Evolutionary conservation across 2,113 vertebrate genomes (phyloP).

Genomic region (Ranitomeya imitator): DNA sequence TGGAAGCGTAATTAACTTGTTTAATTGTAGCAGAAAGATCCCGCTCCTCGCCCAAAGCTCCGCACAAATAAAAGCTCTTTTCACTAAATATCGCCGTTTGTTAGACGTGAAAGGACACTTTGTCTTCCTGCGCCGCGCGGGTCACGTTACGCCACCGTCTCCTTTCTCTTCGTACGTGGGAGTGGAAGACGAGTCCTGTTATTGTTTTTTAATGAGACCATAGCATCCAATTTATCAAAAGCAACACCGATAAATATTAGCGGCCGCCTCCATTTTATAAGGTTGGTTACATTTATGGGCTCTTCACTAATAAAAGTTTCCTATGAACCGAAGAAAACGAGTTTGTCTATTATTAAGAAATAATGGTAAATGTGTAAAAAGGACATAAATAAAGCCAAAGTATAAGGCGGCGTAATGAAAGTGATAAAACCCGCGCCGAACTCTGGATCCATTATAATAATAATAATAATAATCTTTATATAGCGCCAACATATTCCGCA

Average conservation of each 20-base stretch:
- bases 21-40: conserved; percentile 18
- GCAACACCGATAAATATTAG: background rate
- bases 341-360: background rate
- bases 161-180: background rate
- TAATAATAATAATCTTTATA: no score
- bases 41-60: background rate
- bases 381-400: background rate
- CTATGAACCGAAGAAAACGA: background rate
- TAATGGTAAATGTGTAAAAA: background rate
- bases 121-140: background rate
- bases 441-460: background rate
- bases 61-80: conserved; percentile 7
- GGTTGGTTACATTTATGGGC: background rate
- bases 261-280: background rate
- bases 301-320: conserved; percentile 7
- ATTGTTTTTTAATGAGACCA: conserved; percentile 43
- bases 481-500: no score
- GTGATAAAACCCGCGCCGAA: background rate
- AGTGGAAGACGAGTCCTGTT: conserved; percentile 12
- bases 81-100: background rate
- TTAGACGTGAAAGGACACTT: conserved; percentile 21
- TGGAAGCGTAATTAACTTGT: conserved; percentile 30
- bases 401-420: background rate
- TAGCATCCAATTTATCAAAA: conserved; percentile 9
- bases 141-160: background rate